Percentiles rank a stretch among this genome's conserved stretches.
Evolutionary conservation across 2,797 vertebrate species (phyloP).

Genomic region (Mionectes olivaceus): DNA sequence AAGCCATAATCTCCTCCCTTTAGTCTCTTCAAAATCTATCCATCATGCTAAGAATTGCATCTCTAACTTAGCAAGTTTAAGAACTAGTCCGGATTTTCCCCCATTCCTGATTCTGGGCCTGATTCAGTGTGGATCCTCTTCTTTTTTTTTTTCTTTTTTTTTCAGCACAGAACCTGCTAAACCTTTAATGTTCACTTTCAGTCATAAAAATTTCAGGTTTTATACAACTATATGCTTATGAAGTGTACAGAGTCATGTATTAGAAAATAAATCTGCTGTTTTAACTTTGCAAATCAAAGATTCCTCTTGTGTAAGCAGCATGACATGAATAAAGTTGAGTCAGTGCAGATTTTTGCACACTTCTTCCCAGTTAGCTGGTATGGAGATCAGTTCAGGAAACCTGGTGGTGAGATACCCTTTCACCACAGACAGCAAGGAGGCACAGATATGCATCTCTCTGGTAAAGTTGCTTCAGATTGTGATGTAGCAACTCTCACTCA

Average conservation of each 20-base stretch:
- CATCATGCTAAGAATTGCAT: background rate
- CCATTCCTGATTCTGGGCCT: too few relatives aligned
- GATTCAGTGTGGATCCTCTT: background rate
- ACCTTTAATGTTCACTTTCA: background rate
- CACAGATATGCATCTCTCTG: background rate
- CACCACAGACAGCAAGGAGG: background rate
- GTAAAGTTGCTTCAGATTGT: background rate
- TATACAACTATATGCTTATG: background rate
- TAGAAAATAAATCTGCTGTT: background rate
- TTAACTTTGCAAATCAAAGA: background rate
- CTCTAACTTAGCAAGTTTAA: background rate
- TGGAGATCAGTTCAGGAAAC: background rate
- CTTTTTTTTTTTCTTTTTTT: too few relatives aligned
- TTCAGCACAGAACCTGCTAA: background rate
- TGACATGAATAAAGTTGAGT: background rate
- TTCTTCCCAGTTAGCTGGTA: background rate
- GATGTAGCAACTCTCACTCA: accelerated
- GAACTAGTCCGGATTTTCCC: background rate
- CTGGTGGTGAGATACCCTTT: background rate
- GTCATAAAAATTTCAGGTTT: background rate
- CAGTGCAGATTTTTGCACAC: background rate
- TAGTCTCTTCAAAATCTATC: background rate
- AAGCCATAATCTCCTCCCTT: background rate
- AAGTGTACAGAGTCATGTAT: background rate
- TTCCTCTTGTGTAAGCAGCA: background rate